phyloP scores from a whole-genome alignment of 2,113 vertebrate genomes.

The Chaetura pelagica region DNA sequence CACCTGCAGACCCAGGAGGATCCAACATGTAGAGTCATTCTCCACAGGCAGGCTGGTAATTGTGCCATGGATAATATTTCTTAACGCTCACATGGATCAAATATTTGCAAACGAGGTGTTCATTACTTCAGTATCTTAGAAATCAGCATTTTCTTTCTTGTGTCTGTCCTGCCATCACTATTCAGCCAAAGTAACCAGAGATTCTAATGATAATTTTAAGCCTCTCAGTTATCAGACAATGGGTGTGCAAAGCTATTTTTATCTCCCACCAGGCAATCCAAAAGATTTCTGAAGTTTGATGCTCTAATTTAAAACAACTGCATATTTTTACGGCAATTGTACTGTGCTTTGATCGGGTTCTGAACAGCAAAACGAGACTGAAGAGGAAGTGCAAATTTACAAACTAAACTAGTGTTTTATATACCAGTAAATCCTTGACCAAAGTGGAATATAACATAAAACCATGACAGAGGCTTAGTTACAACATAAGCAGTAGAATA shows the following conservation, averaged over 20 bases:
- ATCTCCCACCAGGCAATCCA: neutral
- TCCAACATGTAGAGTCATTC: fast-evolving
- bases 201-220: neutral
- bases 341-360: neutral
- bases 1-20: neutral
- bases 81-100: neutral
- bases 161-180: neutral
- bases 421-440: neutral
- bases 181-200: neutral
- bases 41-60: neutral
- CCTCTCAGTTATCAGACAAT: neutral
- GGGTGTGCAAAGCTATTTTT: neutral
- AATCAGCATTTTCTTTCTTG: neutral
- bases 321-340: neutral
- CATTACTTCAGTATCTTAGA: neutral
- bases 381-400: neutral
- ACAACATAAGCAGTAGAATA: neutral
- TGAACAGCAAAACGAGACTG: neutral
- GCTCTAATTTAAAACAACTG: neutral
- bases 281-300: neutral
- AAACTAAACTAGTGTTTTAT: neutral
- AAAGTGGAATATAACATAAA: neutral
- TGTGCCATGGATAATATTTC: neutral
- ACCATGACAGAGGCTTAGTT: neutral
- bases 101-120: neutral